Conservation (phyloP, 2,797 vertebrate species). For the Sandelia bainsii region DNA sequence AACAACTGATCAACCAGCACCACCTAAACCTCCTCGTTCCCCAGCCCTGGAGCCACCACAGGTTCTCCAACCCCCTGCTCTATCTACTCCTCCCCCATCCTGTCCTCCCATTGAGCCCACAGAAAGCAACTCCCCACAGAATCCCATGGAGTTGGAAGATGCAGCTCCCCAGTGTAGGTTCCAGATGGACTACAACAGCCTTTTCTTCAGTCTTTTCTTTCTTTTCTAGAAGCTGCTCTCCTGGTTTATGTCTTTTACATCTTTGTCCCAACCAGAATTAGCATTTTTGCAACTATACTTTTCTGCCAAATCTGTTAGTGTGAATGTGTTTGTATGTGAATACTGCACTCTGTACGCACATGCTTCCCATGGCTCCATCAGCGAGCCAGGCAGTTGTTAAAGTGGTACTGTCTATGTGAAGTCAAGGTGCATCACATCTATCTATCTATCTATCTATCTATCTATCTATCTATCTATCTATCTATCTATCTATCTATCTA, state of each 20-base stretch:
- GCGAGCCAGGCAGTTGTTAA: slow-evolving; percentile 44
- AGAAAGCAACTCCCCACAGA: slow-evolving; percentile 61
- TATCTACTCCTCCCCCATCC: slow-evolving; percentile 32
- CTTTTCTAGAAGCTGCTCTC: slow-evolving; percentile 44
- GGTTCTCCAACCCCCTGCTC: slow-evolving; percentile 80
- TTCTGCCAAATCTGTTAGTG: slow-evolving; percentile 14
- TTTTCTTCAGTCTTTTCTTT: slow-evolving; percentile 32
- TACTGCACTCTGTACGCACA: slow-evolving; percentile 23
- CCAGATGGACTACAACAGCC: slow-evolving; percentile 50
- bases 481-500: no score
- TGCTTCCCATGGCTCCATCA: slow-evolving; percentile 42
- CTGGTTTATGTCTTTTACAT: slow-evolving; percentile 55
- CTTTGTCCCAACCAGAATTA: slow-evolving; percentile 47
- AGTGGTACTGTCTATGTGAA: slow-evolving; percentile 41
- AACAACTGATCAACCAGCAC: slow-evolving; percentile 83
- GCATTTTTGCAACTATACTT: slow-evolving; percentile 16
- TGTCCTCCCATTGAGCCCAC: slow-evolving; percentile 78
- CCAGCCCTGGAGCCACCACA: slow-evolving; percentile 76
- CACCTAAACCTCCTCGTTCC: slow-evolving; percentile 89
- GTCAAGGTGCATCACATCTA: slow-evolving; percentile 64
- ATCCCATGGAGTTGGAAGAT: slow-evolving; percentile 76
- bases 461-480: no score
- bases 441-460: no score
- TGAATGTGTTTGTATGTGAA: slow-evolving; percentile 11
- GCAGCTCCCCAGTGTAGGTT: slow-evolving; percentile 88